Conservation (phyloP, 1,140 invertebrate species). For the Trachelipus rathkii region DNA sequence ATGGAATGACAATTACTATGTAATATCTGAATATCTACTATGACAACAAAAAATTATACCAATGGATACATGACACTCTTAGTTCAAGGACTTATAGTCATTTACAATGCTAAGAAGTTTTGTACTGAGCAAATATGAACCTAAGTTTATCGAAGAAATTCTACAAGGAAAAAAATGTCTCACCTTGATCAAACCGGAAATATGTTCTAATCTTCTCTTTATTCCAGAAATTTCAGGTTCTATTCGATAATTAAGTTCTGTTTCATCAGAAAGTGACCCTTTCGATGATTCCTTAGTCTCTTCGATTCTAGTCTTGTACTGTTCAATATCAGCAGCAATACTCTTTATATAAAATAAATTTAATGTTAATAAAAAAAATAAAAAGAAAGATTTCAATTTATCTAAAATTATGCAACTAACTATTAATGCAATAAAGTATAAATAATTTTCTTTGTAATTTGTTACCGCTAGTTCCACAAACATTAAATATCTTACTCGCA, state of each 20-base stretch:
- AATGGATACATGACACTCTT: no score
- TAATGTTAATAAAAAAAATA: no score
- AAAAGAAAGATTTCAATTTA: no score
- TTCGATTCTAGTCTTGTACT: neutral
- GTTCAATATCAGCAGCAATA: neutral
- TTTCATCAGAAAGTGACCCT: neutral
- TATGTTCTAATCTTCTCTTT: neutral
- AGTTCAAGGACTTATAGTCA: no score
- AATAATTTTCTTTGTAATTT: neutral
- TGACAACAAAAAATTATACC: no score
- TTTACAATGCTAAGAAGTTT: no score
- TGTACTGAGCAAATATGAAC: no score
- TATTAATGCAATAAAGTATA: neutral
- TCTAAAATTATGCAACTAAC: no score
- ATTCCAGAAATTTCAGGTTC: neutral
- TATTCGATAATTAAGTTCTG: neutral
- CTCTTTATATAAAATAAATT: no score
- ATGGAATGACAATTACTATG: no score
- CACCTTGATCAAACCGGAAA: neutral
- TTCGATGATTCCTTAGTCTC: neutral
- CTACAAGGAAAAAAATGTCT: neutral
- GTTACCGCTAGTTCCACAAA: neutral
- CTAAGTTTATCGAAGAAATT: no score
- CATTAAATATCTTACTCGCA: conserved; percentile 24
- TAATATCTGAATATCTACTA: no score